A percentile compares a stretch with the other conserved stretches of the same genome.
These are phyloP conservation scores for Drosophila rellima DNA, from an alignment of 2,888 invertebrate genomes.

Conservation along the genomic window DNA sequence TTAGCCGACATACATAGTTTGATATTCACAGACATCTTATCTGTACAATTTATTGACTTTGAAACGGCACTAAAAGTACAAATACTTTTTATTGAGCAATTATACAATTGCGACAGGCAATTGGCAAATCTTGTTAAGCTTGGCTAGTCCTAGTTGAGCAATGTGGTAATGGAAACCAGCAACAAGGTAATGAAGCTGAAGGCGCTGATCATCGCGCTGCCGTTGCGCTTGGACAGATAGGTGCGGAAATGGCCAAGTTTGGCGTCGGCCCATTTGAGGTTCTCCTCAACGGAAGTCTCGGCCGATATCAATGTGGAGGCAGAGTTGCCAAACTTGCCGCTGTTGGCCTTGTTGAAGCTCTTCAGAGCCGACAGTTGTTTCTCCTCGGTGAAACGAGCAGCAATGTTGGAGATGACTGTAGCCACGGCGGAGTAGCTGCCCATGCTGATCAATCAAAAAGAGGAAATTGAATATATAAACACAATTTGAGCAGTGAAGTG, in stretches of 20 bases:
- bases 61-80: conserved; percentile 31
- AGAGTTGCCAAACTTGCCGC: conserved; percentile 75
- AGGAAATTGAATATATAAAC: not conserved
- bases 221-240: conserved; percentile 63
- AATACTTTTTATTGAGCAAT: conserved; percentile 31
- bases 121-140: conserved; percentile 12
- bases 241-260: conserved; percentile 70
- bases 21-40: conserved; percentile 39
- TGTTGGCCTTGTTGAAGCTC: conserved; percentile 70
- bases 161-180: conserved; percentile 53
- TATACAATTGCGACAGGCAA: conserved; percentile 1
- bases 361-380: conserved; percentile 70
- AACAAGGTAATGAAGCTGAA: conserved; percentile 67
- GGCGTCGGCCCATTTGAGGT: conserved; percentile 80
- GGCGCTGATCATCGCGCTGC: conserved; percentile 58
- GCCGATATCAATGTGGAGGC: conserved; percentile 71
- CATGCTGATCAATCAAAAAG: conserved; percentile 64
- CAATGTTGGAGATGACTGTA: conserved; percentile 81
- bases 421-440: conserved; percentile 81
- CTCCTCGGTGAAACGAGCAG: conserved; percentile 81
- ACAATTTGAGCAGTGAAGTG: not conserved
- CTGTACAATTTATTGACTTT: conserved; percentile 46
- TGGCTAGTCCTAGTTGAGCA: conserved; percentile 49
- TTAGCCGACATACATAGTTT: conserved; percentile 14
- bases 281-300: conserved; percentile 74